Evolutionary conservation across 2,113 vertebrate genomes (phyloP).

Genomic region (Helogale parvula): DNA sequence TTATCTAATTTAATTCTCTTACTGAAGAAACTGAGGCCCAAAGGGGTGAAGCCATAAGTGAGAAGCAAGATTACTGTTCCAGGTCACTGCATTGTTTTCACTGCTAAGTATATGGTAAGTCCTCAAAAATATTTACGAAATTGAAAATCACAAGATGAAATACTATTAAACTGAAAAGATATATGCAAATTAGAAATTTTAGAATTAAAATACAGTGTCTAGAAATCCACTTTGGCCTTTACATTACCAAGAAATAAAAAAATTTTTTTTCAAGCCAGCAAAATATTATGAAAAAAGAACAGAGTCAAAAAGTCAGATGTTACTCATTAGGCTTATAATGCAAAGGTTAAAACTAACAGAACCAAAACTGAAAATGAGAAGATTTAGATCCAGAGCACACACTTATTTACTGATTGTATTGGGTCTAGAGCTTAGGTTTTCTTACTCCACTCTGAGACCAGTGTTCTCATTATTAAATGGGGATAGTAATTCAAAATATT

Average conservation of each 20-base stretch:
- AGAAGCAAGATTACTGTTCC: slow-evolving; percentile 6
- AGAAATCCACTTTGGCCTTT: not conserved
- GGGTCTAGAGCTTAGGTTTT: not conserved
- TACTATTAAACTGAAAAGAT: slow-evolving; percentile 11
- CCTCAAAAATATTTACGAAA: slow-evolving; percentile 48
- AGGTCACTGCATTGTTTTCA: not conserved
- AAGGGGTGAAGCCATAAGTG: not conserved
- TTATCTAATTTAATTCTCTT: slow-evolving; percentile 9
- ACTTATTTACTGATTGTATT: not conserved
- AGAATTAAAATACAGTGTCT: slow-evolving; percentile 5
- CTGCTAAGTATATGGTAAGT: not conserved
- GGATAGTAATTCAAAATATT: not conserved
- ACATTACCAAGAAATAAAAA: slow-evolving; percentile 9
- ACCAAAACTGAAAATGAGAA: not conserved
- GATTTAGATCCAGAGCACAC: slow-evolving; percentile 28
- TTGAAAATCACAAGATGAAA: slow-evolving; percentile 50
- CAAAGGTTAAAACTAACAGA: slow-evolving; percentile 25
- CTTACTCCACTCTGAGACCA: not conserved
- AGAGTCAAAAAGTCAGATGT: not conserved
- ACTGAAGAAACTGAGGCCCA: not conserved
- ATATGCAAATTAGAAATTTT: slow-evolving; percentile 14
- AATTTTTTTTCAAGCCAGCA: not conserved
- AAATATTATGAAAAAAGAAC: slow-evolving; percentile 36
- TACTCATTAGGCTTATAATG: slow-evolving; percentile 10
- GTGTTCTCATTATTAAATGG: slow-evolving; percentile 26